These are phyloP conservation scores for Hipposideros armiger DNA, from an alignment of 2,113 vertebrate genomes.

Conservation along the genomic window DNA sequence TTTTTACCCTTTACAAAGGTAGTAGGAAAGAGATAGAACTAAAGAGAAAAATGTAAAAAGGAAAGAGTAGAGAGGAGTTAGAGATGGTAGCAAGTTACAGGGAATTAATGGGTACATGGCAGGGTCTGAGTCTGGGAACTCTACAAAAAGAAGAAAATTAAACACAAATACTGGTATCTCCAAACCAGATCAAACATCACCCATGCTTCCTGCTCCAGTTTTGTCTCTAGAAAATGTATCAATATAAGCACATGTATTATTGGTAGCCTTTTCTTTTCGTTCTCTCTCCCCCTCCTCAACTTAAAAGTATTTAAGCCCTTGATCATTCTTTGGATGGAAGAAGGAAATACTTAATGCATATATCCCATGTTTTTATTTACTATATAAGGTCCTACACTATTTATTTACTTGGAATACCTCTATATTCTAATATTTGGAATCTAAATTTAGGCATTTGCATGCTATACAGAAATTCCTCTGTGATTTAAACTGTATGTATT, in stretches of 20 bases:
- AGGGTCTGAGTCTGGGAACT: background rate
- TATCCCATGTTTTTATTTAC: conserved; percentile 49
- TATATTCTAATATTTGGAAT: conserved; percentile 35
- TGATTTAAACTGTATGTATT: conserved; percentile 53
- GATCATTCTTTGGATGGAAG: background rate
- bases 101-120: background rate
- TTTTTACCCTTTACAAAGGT: background rate
- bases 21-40: background rate
- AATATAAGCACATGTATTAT: background rate
- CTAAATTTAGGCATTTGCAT: conserved; percentile 47
- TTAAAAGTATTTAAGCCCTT: conserved; percentile 34
- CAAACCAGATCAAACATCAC: background rate
- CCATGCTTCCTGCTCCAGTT: background rate
- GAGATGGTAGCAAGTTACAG: background rate
- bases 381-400: background rate
- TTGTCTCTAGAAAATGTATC: background rate
- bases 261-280: background rate
- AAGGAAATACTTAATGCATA: background rate
- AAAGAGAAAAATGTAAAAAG: background rate
- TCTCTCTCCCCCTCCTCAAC: background rate
- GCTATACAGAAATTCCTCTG: background rate
- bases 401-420: conserved; percentile 53
- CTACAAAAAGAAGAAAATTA: background rate
- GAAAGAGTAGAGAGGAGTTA: background rate
- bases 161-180: background rate